Conservation (phyloP, 2,113 vertebrate species). For the Herpailurus yagouaroundi region DNA sequence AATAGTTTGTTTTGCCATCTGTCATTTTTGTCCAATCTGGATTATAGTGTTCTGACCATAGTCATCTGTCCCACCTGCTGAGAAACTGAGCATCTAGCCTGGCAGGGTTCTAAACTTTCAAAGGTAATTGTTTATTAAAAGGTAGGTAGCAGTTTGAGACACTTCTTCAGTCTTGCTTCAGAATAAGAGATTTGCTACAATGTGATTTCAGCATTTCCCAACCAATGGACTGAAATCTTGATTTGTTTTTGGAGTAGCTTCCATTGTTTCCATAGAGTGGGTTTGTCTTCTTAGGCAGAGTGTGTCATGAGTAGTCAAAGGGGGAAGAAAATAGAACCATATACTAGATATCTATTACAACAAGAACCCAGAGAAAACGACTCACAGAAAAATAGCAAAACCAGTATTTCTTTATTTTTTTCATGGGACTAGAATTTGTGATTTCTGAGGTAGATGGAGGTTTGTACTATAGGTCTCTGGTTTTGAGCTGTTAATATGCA, state of each 20-base stretch:
- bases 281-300: neutral
- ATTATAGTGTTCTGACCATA: neutral
- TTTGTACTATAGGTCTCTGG: neutral
- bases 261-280: neutral
- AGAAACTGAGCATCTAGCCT: constrained; percentile 55
- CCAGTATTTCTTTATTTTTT: neutral
- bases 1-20: constrained; percentile 44
- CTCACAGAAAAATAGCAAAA: neutral
- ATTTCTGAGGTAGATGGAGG: neutral
- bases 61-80: constrained; percentile 15
- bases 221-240: neutral
- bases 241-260: neutral
- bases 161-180: constrained; percentile 48
- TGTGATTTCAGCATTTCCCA: neutral
- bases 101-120: constrained; percentile 44
- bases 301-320: neutral
- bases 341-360: neutral
- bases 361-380: neutral
- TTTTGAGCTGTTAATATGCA: neutral
- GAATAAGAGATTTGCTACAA: neutral
- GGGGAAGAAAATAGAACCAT: neutral
- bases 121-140: constrained; percentile 74
- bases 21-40: constrained; percentile 48
- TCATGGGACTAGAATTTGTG: neutral
- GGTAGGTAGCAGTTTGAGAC: constrained; percentile 52